Evolutionary conservation across 2,888 invertebrate genomes (phyloP).

Genomic region (Apotomis capreana): DNA sequence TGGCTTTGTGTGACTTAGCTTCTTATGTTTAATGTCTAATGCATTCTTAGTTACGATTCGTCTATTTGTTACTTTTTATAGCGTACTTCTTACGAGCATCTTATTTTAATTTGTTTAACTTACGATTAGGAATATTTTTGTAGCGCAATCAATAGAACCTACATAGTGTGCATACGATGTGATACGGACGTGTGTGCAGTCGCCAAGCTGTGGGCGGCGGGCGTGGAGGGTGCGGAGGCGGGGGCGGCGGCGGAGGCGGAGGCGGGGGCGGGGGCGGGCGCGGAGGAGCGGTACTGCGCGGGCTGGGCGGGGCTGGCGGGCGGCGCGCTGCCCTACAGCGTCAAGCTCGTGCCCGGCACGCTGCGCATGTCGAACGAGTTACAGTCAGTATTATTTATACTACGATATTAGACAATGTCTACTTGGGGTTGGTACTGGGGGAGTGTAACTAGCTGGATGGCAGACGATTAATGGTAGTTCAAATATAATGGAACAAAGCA

Average conservation of each 20-base stretch:
- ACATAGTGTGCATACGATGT: neutral
- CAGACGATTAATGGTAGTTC: too few relatives aligned
- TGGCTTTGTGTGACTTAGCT: too few relatives aligned
- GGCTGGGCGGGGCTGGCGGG: constrained; percentile 69
- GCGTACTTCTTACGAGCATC: too few relatives aligned
- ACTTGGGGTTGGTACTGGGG: too few relatives aligned
- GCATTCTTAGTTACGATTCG: too few relatives aligned
- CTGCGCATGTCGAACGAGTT: constrained; percentile 54
- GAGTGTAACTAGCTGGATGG: too few relatives aligned
- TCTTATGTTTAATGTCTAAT: too few relatives aligned
- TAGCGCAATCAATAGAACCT: neutral
- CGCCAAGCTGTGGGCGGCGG: constrained; percentile 61
- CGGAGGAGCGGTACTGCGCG: constrained; percentile 63
- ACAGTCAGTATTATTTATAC: constrained; percentile 52
- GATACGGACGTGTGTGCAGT: constrained; percentile 50
- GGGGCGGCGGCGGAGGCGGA: constrained; percentile 41
- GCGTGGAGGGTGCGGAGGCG: constrained; percentile 42
- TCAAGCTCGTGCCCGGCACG: constrained; percentile 67
- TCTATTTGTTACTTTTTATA: too few relatives aligned
- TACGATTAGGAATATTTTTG: neutral
- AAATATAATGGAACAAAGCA: too few relatives aligned
- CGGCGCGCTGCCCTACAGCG: constrained; percentile 66
- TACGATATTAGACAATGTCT: too few relatives aligned
- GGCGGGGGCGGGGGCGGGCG: constrained; percentile 44
- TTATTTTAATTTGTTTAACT: neutral